Percentiles rank a stretch among this genome's conserved stretches.
Conservation (phyloP, 1,140 invertebrate species). For the Homalodisca vitripennis region DNA sequence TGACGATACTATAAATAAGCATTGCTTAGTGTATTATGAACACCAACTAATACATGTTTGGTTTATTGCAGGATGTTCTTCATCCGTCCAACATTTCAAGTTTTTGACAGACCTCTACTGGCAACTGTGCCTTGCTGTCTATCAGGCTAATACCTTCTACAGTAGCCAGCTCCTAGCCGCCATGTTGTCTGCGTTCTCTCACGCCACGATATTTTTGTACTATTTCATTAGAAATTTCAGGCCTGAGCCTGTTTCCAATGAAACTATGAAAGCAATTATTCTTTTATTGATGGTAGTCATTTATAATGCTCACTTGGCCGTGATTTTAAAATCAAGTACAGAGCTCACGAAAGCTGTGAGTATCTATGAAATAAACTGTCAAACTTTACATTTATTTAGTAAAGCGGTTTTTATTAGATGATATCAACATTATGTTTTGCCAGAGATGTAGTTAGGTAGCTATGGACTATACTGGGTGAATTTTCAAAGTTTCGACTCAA, state of each 20-base stretch:
- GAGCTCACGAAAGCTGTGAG: not conserved
- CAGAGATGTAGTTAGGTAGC: no score
- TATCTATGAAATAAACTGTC: no score
- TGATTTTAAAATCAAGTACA: not conserved
- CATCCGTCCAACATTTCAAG: not conserved
- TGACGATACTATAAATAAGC: no score
- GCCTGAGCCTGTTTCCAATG: not conserved
- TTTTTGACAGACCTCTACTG: constrained; percentile 1
- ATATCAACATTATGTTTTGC: no score
- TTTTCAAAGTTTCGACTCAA: no score
- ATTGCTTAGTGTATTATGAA: no score
- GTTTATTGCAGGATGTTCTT: not conserved
- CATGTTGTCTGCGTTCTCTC: not conserved
- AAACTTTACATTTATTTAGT: no score
- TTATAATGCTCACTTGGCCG: not conserved
- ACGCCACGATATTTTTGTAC: not conserved
- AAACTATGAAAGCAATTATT: not conserved
- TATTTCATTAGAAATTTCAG: not conserved
- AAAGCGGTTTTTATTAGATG: no score
- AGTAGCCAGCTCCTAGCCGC: not conserved
- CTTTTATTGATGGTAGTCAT: not conserved
- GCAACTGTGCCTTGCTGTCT: not conserved
- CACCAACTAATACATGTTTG: not conserved
- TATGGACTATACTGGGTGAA: no score
- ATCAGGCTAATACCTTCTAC: not conserved